Evolutionary conservation across 1,140 invertebrate genomes (phyloP).

Genomic region (Probaryconus sp.): DNA sequence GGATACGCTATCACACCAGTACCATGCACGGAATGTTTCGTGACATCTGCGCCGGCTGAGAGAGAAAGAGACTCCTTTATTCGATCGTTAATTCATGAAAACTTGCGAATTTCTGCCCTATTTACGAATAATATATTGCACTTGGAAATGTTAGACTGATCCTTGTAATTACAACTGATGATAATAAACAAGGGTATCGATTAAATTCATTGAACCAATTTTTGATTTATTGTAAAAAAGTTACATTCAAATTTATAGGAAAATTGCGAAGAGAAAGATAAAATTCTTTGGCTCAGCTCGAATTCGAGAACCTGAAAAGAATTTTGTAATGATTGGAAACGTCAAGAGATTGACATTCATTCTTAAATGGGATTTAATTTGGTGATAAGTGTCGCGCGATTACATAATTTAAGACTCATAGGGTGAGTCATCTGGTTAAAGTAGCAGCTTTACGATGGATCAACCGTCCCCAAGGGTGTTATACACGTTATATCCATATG

Average conservation of each 20-base stretch:
- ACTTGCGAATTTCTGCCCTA: constrained; percentile 39
- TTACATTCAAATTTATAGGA: too few relatives aligned
- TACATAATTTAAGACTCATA: constrained; percentile 33
- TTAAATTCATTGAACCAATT: too few relatives aligned
- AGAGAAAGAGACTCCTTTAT: constrained; percentile 48
- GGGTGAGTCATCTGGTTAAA: constrained; percentile 41
- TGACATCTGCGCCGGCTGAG: constrained; percentile 46
- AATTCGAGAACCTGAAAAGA: too few relatives aligned
- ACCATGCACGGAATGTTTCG: constrained; percentile 51
- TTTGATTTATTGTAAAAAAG: too few relatives aligned
- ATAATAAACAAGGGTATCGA: too few relatives aligned
- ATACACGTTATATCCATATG: constrained; percentile 57
- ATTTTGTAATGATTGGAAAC: too few relatives aligned
- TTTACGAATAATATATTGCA: constrained; percentile 43
- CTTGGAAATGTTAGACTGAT: constrained; percentile 17
- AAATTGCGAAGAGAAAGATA: too few relatives aligned
- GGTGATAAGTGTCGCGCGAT: constrained; percentile 27
- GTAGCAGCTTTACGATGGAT: constrained; percentile 50
- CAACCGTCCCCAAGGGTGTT: constrained; percentile 47
- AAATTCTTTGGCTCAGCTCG: too few relatives aligned
- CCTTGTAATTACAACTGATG: constrained; percentile 6
- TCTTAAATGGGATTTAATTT: constrained; percentile 34
- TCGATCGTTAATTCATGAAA: constrained; percentile 56
- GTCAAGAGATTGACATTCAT: too few relatives aligned
- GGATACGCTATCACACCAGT: constrained; percentile 45